Conservation (phyloP, 2,888 invertebrate genomes). For the Dermolepida albohirtum region DNA sequence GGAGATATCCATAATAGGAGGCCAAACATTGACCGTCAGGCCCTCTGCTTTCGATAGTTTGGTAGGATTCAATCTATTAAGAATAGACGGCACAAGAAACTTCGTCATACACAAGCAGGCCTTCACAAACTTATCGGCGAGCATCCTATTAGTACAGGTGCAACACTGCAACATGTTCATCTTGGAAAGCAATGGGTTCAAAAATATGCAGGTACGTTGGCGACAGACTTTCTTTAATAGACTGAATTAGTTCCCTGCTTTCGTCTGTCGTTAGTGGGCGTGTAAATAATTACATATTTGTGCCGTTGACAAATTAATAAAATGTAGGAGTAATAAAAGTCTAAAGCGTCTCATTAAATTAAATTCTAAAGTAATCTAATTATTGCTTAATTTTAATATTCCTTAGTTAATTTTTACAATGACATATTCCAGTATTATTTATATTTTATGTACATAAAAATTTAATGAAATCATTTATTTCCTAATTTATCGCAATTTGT, state of each 20-base stretch:
- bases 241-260: conserved; percentile 11
- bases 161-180: conserved; percentile 70
- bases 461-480: too few species aligned
- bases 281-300: background rate
- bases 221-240: conserved; percentile 1
- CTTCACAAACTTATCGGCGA: conserved; percentile 71
- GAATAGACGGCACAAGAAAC: conserved; percentile 67
- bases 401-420: too few species aligned
- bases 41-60: conserved; percentile 70
- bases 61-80: conserved; percentile 69
- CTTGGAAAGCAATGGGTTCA: conserved; percentile 74
- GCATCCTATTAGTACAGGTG: conserved; percentile 72
- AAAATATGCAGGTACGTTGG: conserved; percentile 67
- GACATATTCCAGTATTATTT: too few species aligned
- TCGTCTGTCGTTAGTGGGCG: conserved; percentile 4
- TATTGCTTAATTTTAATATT: background rate
- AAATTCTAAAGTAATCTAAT: background rate
- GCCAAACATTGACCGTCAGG: conserved; percentile 68
- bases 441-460: too few species aligned
- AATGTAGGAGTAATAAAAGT: background rate
- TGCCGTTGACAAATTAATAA: conserved; percentile 11
- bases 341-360: background rate
- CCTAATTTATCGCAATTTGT: too few species aligned
- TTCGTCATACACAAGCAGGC: conserved; percentile 71
- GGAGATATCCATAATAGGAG: conserved; percentile 71